Evolutionary conservation across 2,888 invertebrate species (phyloP).

Genomic region (Amorpha juglandis): DNA sequence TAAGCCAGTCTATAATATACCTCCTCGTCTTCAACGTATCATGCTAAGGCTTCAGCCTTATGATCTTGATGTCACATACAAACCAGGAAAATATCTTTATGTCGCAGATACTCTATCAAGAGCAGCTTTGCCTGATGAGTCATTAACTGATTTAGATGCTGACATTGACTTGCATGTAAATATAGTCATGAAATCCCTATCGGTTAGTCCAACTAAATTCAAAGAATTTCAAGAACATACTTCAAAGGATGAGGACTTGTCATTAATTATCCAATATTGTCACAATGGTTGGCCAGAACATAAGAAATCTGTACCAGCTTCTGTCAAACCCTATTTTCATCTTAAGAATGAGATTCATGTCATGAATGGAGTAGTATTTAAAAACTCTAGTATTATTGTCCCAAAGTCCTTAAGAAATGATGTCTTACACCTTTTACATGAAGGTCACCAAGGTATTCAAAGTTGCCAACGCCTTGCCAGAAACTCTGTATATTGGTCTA

Average conservation of each 20-base stretch:
- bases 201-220: not conserved
- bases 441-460: conserved; percentile 31
- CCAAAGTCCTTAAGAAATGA: conserved; percentile 8
- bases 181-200: conserved; percentile 9
- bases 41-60: conserved; percentile 37
- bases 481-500: conserved; percentile 31
- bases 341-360: conserved; percentile 29
- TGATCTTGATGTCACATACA: conserved; percentile 35
- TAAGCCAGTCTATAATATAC: not conserved
- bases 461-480: conserved; percentile 28
- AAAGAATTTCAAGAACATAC: not conserved
- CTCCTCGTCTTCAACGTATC: conserved; percentile 50
- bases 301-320: too few species aligned
- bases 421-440: conserved; percentile 11
- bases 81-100: conserved; percentile 37
- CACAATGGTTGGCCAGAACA: conserved; percentile 15
- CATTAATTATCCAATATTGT: conserved; percentile 1
- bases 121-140: not conserved
- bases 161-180: conserved; percentile 15
- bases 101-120: conserved; percentile 40
- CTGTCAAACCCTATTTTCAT: conserved; percentile 27
- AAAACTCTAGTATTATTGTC: conserved; percentile 24
- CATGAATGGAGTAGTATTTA: conserved; percentile 26
- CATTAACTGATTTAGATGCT: conserved; percentile 1
- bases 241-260: not conserved